Conservation (phyloP, 2,113 vertebrate genomes). For the Marcusenius ussheri region DNA sequence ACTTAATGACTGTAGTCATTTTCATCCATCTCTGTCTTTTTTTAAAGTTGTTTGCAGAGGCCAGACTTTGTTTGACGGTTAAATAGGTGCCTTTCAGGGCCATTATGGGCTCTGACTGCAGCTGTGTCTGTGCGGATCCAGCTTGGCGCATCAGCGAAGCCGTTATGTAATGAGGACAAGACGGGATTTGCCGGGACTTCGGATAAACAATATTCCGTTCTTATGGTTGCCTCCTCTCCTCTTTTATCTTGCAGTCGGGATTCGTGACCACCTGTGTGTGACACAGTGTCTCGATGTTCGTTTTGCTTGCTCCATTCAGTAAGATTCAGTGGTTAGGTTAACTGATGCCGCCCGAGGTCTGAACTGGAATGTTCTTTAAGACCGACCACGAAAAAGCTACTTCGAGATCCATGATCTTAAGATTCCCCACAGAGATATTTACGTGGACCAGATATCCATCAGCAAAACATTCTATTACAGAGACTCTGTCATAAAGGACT, state of each 20-base stretch:
- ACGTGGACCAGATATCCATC: not conserved
- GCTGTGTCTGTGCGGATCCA: not conserved
- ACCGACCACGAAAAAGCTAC: not conserved
- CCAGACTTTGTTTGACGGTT: not conserved
- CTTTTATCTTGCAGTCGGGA: not conserved
- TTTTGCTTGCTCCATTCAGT: not conserved
- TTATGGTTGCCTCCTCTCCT: not conserved
- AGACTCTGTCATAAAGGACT: not conserved
- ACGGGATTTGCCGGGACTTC: not conserved
- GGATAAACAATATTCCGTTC: not conserved
- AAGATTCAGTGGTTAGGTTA: not conserved
- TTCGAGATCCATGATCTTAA: not conserved
- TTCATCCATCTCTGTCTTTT: not conserved
- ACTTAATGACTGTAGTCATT: not conserved
- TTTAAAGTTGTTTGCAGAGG: not conserved
- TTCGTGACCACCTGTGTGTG: not conserved
- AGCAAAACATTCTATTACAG: not conserved
- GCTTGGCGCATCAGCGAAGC: not conserved
- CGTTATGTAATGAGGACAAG: not conserved
- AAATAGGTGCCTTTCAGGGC: not conserved
- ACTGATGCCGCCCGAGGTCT: conserved; percentile 26
- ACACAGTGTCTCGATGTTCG: not conserved
- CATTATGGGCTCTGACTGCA: not conserved
- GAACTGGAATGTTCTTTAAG: conserved; percentile 19
- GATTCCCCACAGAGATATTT: not conserved